Evolutionary conservation across 2,113 vertebrate species (phyloP).

Genomic region (Pao palembangensis): DNA sequence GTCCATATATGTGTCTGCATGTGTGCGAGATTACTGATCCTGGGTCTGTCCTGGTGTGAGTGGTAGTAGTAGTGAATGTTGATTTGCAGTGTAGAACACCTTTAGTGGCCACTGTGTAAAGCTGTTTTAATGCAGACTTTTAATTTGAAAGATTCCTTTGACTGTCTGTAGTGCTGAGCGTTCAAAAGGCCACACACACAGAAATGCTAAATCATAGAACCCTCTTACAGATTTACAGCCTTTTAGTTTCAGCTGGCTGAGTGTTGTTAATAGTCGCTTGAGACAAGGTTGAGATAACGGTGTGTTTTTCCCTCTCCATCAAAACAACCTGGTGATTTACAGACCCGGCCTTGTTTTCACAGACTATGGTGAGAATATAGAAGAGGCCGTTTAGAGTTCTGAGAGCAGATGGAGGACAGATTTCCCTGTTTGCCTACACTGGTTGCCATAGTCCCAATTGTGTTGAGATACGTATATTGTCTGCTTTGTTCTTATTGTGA

Average conservation of each 20-base stretch:
- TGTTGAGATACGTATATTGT: conserved; percentile 58
- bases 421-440: conserved; percentile 63
- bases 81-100: too few relatives aligned
- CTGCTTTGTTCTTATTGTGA: conserved; percentile 41
- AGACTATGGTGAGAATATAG: conserved; percentile 17
- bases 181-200: neutral
- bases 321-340: conserved; percentile 52
- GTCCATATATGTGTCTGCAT: neutral
- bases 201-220: conserved; percentile 32
- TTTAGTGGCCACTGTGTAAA: neutral
- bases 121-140: too few relatives aligned
- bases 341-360: conserved; percentile 10
- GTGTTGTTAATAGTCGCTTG: conserved; percentile 20
- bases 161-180: neutral
- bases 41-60: neutral
- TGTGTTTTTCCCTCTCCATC: conserved; percentile 19
- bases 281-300: conserved; percentile 48
- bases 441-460: conserved; percentile 77
- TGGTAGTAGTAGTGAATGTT: too few relatives aligned
- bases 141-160: neutral
- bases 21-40: neutral
- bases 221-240: conserved; percentile 45
- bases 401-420: conserved; percentile 47
- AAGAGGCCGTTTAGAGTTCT: conserved; percentile 15
- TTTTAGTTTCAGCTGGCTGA: conserved; percentile 33